phyloP scores from a whole-genome alignment of 2,888 invertebrate species.

The Lepidocyrtoides sp. region DNA sequence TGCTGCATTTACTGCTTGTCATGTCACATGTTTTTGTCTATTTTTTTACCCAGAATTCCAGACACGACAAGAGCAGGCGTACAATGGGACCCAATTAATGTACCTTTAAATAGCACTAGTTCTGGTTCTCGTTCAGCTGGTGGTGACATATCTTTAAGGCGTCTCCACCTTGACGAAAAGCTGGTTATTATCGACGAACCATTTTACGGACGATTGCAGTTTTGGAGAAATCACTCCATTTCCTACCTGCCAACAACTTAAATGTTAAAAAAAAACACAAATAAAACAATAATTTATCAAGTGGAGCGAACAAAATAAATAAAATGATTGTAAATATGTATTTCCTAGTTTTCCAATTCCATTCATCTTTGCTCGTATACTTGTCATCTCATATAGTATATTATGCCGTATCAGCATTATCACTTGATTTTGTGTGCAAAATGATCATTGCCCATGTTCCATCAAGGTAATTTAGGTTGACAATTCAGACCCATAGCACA shows the following conservation, averaged over 20 bases:
- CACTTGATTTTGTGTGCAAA: no score
- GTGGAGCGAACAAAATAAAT: neutral
- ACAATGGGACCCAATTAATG: slow-evolving; percentile 17
- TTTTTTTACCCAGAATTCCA: neutral
- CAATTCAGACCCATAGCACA: neutral
- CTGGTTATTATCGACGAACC: slow-evolving; percentile 44
- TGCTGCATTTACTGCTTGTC: neutral
- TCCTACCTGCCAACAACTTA: slow-evolving; percentile 13
- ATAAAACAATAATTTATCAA: neutral
- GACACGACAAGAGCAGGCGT: neutral
- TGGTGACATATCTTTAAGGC: neutral
- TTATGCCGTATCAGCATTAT: no score
- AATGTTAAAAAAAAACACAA: neutral
- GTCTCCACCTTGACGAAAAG: neutral
- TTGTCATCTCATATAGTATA: no score
- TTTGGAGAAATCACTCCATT: slow-evolving; percentile 58
- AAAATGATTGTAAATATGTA: neutral
- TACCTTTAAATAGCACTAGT: neutral
- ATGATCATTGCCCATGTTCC: neutral
- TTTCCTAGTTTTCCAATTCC: neutral
- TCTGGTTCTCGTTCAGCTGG: neutral
- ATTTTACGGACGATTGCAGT: slow-evolving; percentile 11
- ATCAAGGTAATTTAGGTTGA: neutral
- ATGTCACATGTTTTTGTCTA: neutral
- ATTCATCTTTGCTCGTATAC: no score